Conservation (phyloP, 2,797 vertebrate genomes). For the Pteropus rufus region DNA sequence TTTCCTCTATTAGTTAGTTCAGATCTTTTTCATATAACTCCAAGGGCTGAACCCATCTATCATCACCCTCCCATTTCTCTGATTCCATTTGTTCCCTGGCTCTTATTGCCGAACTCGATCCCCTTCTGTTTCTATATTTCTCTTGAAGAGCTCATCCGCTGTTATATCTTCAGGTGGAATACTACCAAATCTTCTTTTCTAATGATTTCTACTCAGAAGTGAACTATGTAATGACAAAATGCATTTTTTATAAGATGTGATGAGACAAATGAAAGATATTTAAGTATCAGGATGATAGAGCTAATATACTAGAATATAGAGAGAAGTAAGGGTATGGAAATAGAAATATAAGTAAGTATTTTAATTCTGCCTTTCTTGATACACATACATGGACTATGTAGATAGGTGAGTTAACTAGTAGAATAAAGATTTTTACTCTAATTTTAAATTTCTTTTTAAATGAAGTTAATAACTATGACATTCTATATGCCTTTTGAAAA, state of each 20-base stretch:
- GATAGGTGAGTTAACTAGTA: not conserved
- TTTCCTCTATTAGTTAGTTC: not conserved
- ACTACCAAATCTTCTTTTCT: not conserved
- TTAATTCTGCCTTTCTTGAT: not conserved
- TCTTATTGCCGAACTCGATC: not conserved
- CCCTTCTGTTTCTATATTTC: not conserved
- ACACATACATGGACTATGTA: not conserved
- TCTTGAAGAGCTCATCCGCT: not conserved
- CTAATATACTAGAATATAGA: not conserved
- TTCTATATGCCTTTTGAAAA: not conserved
- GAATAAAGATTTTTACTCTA: not conserved
- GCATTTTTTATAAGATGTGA: not conserved
- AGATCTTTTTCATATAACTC: not conserved
- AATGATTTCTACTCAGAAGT: not conserved
- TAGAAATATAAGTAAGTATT: not conserved
- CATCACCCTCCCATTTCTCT: not conserved
- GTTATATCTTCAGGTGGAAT: not conserved
- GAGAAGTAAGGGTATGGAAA: not conserved
- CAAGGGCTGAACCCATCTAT: not conserved
- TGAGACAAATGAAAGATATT: not conserved
- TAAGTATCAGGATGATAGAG: not conserved
- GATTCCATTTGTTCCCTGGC: not conserved
- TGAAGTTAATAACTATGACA: not conserved
- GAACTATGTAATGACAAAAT: not conserved
- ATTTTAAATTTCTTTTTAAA: not conserved